Evolutionary conservation across 1,140 invertebrate species (phyloP).

Genomic region (Spodoptera litura): DNA sequence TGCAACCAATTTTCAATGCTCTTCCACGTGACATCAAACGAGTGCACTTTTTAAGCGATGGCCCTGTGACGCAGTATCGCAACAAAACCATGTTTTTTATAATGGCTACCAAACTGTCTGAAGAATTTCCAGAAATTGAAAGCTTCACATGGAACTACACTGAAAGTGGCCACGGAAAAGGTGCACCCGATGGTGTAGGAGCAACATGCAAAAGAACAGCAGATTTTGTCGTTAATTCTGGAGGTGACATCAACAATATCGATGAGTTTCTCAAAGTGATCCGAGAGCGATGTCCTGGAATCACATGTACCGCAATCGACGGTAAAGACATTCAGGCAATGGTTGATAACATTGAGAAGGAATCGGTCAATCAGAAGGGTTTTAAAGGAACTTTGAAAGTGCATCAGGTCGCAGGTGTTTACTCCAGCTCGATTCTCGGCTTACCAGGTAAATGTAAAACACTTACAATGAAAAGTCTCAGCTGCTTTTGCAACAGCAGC

Average conservation of each 20-base stretch:
- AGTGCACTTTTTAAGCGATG: slow-evolving; percentile 56
- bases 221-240: slow-evolving; percentile 50
- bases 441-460: background rate
- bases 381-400: slow-evolving; percentile 50
- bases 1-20: slow-evolving; percentile 51
- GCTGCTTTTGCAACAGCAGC: slow-evolving; percentile 10
- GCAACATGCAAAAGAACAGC: slow-evolving; percentile 76
- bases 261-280: slow-evolving; percentile 23
- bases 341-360: background rate
- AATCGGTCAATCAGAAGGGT: background rate
- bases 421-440: background rate
- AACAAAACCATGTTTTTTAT: slow-evolving; percentile 57
- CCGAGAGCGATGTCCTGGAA: background rate
- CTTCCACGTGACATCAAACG: slow-evolving; percentile 40
- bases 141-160: slow-evolving; percentile 70
- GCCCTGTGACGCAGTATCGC: slow-evolving; percentile 52
- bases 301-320: background rate
- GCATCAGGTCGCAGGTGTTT: slow-evolving; percentile 47
- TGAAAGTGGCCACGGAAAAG: slow-evolving; percentile 81
- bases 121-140: slow-evolving; percentile 51
- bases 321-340: slow-evolving; percentile 6
- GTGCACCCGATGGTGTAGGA: slow-evolving; percentile 79
- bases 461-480: slow-evolving; percentile 10
- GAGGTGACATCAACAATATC: slow-evolving; percentile 32
- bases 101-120: slow-evolving; percentile 44